Evolutionary conservation across 1,140 invertebrate species (phyloP).

Genomic region (Hyles euphorbiae): DNA sequence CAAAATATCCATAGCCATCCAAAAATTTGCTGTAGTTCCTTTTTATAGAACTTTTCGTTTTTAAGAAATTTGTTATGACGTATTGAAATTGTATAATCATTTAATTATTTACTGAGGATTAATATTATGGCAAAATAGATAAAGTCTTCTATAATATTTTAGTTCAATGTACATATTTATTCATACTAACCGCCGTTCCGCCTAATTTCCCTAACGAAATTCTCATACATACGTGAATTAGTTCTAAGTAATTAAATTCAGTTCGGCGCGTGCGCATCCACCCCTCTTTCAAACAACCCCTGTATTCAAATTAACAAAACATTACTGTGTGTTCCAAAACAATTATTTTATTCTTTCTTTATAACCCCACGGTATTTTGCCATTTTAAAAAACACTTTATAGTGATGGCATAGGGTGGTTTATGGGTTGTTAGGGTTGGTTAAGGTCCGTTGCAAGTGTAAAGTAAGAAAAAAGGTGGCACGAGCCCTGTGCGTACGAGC

Average conservation of each 20-base stretch:
- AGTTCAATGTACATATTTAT: too few relatives aligned
- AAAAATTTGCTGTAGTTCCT: too few relatives aligned
- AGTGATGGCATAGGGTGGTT: constrained; percentile 7
- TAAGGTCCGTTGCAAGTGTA: constrained; percentile 26
- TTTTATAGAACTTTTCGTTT: too few relatives aligned
- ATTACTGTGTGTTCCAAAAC: constrained; percentile 62
- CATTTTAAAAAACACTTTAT: constrained; percentile 16
- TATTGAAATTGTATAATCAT: too few relatives aligned
- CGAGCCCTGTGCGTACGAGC: constrained; percentile 59
- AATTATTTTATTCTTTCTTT: constrained; percentile 60
- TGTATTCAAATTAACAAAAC: constrained; percentile 71
- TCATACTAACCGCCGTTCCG: too few relatives aligned
- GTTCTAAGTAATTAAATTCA: constrained; percentile 67
- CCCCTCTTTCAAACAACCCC: constrained; percentile 44
- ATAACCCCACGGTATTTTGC: constrained; percentile 23
- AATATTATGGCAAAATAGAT: too few relatives aligned
- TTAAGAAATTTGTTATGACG: too few relatives aligned
- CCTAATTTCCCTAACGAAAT: constrained; percentile 32
- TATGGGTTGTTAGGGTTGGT: constrained; percentile 13
- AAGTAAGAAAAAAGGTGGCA: constrained; percentile 64
- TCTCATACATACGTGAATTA: constrained; percentile 50
- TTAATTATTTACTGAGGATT: too few relatives aligned
- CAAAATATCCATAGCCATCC: too few relatives aligned
- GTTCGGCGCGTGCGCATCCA: constrained; percentile 57
- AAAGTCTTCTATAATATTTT: too few relatives aligned